Percentiles rank a stretch among this genome's conserved stretches.
Conservation (phyloP, 2,797 vertebrate genomes). For the Crocidura indochinensis region DNA sequence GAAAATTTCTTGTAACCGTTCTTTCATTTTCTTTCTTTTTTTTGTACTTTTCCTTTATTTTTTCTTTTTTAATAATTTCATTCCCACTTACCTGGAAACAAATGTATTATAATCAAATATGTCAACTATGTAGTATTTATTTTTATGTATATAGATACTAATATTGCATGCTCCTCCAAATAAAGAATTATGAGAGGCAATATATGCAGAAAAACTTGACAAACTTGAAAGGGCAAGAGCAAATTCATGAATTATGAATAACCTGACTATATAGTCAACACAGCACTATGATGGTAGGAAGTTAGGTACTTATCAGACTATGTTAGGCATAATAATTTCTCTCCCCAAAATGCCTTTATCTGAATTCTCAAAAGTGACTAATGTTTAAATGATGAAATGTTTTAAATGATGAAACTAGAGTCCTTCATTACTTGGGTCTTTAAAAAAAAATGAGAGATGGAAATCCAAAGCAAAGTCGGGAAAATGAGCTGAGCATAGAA, state of each 20-base stretch:
- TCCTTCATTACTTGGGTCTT: background rate
- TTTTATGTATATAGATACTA: too few species aligned
- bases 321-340: background rate
- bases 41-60: too few species aligned
- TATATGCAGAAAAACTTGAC: constrained; percentile 22
- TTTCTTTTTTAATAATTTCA: too few species aligned
- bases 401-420: background rate
- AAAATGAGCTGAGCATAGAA: background rate
- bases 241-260: background rate
- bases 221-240: constrained; percentile 1
- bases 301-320: background rate
- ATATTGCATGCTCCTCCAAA: too few species aligned
- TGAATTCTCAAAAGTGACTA: background rate
- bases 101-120: too few species aligned
- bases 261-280: background rate
- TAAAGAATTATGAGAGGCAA: constrained; percentile 9
- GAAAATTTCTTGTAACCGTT: too few species aligned
- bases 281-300: background rate
- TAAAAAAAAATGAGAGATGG: constrained; percentile 2
- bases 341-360: background rate
- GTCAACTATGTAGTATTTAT: too few species aligned
- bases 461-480: background rate
- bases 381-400: too few species aligned
- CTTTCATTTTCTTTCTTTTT: too few species aligned
- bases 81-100: too few species aligned